phyloP scores from a whole-genome alignment of 2,888 invertebrate genomes.

The Protonemura montana region DNA sequence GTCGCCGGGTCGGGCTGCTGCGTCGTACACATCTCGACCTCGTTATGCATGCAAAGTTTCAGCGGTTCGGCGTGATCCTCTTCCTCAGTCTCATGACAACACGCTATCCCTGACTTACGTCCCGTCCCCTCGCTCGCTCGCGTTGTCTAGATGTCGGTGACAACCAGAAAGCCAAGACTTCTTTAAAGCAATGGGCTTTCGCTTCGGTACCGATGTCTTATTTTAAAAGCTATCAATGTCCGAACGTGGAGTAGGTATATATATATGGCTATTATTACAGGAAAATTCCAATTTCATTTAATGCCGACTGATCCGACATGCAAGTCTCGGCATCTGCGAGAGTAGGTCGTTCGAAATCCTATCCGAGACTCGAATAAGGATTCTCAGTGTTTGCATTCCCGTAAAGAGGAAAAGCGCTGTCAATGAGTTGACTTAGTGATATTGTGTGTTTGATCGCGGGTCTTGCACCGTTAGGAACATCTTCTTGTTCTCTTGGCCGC shows the following conservation, averaged over 20 bases:
- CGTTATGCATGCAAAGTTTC: slow-evolving; percentile 40
- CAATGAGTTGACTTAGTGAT: not conserved
- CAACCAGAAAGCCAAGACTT: not conserved
- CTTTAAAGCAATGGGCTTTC: not conserved
- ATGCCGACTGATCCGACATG: not conserved
- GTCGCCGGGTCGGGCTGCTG: too few species aligned
- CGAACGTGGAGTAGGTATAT: not conserved
- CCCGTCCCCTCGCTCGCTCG: not conserved
- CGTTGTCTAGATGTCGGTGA: not conserved
- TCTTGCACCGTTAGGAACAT: not conserved
- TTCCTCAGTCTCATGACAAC: not conserved
- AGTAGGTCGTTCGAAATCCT: not conserved
- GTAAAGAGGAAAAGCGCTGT: not conserved
- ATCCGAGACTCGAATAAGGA: not conserved
- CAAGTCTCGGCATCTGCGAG: not conserved
- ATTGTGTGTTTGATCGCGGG: not conserved
- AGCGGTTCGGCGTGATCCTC: not conserved
- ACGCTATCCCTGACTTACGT: not conserved
- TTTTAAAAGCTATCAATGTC: not conserved
- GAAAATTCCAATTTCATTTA: not conserved
- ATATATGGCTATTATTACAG: not conserved
- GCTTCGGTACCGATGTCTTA: not conserved
- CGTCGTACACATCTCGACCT: slow-evolving; percentile 16
- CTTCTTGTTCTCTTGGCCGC: not conserved
- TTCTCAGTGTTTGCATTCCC: not conserved